Base-by-base conservation (phyloP, 2,797 vertebrate species). In the Diceros bicornis region DNA sequence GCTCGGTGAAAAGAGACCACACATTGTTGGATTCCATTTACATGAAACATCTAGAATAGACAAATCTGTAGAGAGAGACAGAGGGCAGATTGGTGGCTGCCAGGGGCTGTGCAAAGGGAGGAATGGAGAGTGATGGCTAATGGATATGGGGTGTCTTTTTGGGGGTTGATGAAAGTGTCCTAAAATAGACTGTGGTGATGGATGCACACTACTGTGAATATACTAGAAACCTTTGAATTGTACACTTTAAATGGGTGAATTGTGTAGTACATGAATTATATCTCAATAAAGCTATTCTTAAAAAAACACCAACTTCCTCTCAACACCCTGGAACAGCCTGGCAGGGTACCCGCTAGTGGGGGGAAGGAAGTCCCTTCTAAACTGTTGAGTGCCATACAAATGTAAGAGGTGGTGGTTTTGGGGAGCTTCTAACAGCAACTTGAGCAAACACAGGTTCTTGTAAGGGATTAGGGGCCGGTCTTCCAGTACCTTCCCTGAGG, bases 271-370 rank as follows among this genome's bases (percentile, higher is more conserved):
- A 27, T 59, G 34, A 59, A 27, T 41, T 61, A 29, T 18, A 61
- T 61, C 55, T 59, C 3, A 10, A 11, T 29, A 41, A 81, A 18
- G 4, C 1, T 52, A 1, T 52, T 52, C 50, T 52, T 52, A 52
- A 52, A 52, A 52, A 52, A 52, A 52, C 13, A 4, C 12, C 12
- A 52, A 14, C 50, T 79, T 59, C 55, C 27, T 41, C 29, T 75
- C 29, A 41, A 27, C 50, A 34, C 47, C 14, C 68, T 23, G 37
- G 89, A 59, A 47, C 29, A 8, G 29, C 41, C n/a, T 2, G 2
- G n/a, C 10, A 3, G 0, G 12, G 47, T 47, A 9, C 62, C 4
- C 4, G 5, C 59, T 20, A 8, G 61, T 12, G 50, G 9, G 7
- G 4, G 16, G 32, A 1, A 44, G 10, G 29, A 32, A 16, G 10